Conservation (phyloP, 2,888 invertebrate genomes). For the Drosophila recens region DNA sequence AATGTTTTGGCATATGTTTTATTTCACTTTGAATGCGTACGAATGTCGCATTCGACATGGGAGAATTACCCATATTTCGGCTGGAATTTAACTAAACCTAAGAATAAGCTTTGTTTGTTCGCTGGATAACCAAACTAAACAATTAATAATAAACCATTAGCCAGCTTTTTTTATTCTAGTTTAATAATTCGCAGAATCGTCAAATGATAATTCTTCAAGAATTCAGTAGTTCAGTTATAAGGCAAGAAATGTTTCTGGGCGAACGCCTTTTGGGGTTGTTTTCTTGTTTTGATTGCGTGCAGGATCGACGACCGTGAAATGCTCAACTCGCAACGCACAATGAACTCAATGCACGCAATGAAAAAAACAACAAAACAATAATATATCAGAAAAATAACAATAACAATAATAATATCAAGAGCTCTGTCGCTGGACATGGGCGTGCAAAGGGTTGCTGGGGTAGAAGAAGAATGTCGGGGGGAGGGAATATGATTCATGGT, state of each 20-base stretch:
- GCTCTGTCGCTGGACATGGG: conserved; percentile 12
- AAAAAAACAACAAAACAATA: conserved; percentile 33
- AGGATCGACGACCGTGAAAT: conserved; percentile 82
- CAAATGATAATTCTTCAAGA: not conserved
- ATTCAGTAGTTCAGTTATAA: conserved; percentile 4
- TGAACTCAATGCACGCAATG: conserved; percentile 66
- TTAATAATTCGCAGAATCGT: not conserved
- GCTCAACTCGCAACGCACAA: conserved; percentile 73
- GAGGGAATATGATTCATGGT: conserved; percentile 54
- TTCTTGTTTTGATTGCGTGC: conserved; percentile 55
- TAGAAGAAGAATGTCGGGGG: not conserved
- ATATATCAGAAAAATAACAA: conserved; percentile 18
- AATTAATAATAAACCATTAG: too few relatives aligned
- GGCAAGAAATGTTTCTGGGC: conserved; percentile 41
- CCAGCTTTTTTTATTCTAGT: not conserved
- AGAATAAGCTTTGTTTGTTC: too few relatives aligned
- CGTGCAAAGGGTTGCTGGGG: not conserved
- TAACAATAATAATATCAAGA: conserved; percentile 25
- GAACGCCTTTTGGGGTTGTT: conserved; percentile 62
- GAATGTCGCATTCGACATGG: too few relatives aligned
- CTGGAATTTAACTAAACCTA: too few relatives aligned
- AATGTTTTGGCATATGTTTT: too few relatives aligned
- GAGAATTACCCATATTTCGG: too few relatives aligned
- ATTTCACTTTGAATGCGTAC: too few relatives aligned
- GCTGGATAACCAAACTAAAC: too few relatives aligned